Percentiles rank a stretch among this genome's conserved stretches.
Conservation (phyloP, 1,140 invertebrate species). For the Heliconius congener region DNA sequence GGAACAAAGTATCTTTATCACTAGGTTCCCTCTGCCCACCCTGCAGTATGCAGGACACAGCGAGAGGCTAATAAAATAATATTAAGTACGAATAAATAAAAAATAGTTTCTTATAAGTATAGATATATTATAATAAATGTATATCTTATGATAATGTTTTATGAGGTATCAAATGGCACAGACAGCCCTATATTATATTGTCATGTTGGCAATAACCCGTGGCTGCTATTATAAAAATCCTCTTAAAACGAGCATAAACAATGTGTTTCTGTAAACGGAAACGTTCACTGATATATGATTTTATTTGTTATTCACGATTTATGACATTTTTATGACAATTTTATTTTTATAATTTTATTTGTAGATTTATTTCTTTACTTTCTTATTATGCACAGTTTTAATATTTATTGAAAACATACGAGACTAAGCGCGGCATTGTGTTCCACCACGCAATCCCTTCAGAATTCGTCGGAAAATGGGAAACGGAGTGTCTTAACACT, state of each 20-base stretch:
- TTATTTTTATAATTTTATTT: not conserved
- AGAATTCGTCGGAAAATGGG: no score
- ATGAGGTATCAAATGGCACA: slow-evolving; percentile 3
- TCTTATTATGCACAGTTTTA: no score
- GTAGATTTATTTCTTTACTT: not conserved
- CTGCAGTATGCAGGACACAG: no score
- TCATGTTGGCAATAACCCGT: not conserved
- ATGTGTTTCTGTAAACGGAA: slow-evolving; percentile 31
- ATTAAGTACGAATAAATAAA: no score
- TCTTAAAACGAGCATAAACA: slow-evolving; percentile 48
- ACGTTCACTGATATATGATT: slow-evolving; percentile 16
- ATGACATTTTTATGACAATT: slow-evolving; percentile 19
- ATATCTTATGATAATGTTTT: not conserved
- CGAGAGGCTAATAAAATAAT: no score
- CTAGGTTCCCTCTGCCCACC: no score
- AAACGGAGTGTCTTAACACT: not conserved
- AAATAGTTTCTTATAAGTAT: no score
- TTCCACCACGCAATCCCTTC: no score
- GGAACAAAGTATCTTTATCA: no score
- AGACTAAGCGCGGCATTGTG: no score
- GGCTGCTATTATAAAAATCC: slow-evolving; percentile 46
- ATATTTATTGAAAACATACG: no score
- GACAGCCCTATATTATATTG: not conserved
- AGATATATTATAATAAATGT: not conserved
- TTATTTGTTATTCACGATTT: slow-evolving; percentile 14